Percentiles rank a stretch among this genome's conserved stretches.
phyloP scores from a whole-genome alignment of 2,113 vertebrate species.

The Hippocampus abdominalis region DNA sequence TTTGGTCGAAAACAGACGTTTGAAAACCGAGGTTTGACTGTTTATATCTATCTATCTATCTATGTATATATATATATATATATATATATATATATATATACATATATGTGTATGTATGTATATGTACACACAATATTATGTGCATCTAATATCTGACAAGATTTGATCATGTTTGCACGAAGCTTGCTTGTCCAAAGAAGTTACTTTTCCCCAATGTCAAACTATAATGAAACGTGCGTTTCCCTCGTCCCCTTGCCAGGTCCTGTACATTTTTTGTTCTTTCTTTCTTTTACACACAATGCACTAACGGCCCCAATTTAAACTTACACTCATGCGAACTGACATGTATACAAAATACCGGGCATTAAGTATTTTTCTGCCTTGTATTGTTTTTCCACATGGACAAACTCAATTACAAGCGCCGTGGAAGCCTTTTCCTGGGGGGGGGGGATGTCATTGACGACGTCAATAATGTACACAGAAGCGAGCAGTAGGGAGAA shows the following conservation, averaged over 20 bases:
- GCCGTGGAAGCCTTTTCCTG: constrained; percentile 27
- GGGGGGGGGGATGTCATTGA: constrained; percentile 29
- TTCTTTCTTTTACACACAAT: constrained; percentile 35
- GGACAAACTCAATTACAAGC: constrained; percentile 68
- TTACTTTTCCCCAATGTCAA: constrained; percentile 15
- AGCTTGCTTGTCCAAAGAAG: constrained; percentile 7
- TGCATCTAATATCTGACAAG: neutral
- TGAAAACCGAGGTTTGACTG: no score
- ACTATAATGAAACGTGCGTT: constrained; percentile 6
- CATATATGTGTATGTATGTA: no score
- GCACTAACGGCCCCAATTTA: constrained; percentile 68
- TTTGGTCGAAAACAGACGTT: no score
- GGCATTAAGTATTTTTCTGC: constrained; percentile 63
- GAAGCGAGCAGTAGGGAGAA: constrained; percentile 14
- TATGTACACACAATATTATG: neutral
- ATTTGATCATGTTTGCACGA: neutral
- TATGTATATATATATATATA: no score
- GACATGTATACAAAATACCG: constrained; percentile 76
- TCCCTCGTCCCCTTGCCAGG: constrained; percentile 16
- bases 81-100: no score
- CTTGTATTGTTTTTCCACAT: constrained; percentile 74
- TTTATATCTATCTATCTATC: no score
- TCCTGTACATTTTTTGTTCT: constrained; percentile 26
- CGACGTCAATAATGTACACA: constrained; percentile 38
- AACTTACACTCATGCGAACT: constrained; percentile 68